These are phyloP conservation scores for Nycticorax nycticorax DNA, from an alignment of 2,113 vertebrate species.

Conservation along the genomic window DNA sequence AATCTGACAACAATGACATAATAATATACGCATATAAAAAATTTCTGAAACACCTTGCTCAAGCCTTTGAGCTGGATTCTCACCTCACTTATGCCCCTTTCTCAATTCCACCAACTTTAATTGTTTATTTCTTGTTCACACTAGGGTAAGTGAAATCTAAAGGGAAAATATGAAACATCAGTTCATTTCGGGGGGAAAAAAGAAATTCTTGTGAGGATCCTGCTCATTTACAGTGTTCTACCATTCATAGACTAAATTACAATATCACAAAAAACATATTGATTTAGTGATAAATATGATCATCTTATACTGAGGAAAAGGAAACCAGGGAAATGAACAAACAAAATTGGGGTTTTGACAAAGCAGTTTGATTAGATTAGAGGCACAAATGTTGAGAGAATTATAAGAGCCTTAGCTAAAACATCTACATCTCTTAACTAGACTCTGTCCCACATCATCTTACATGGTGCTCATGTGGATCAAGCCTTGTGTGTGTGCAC, in stretches of 20 bases:
- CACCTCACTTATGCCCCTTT: neutral
- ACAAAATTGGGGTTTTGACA: neutral
- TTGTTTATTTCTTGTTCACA: neutral
- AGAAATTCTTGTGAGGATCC: neutral
- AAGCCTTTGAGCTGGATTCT: neutral
- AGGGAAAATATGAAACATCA: neutral
- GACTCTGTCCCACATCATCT: neutral
- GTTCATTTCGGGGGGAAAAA: neutral
- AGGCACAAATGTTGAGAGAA: neutral
- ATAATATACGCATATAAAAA: neutral
- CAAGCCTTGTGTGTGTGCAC: neutral
- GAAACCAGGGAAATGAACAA: neutral
- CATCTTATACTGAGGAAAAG: neutral
- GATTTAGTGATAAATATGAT: neutral
- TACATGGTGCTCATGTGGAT: neutral
- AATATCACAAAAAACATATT: neutral
- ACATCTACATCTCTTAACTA: neutral
- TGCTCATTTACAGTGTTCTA: neutral
- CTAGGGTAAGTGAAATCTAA: neutral
- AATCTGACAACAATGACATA: neutral
- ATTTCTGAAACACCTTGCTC: neutral
- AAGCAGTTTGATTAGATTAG: neutral
- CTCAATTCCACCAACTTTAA: neutral
- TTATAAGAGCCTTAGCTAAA: neutral
- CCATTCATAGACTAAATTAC: neutral